Base-by-base conservation (phyloP, 2,888 invertebrate genomes). In the Melinaea marsaeus region DNA sequence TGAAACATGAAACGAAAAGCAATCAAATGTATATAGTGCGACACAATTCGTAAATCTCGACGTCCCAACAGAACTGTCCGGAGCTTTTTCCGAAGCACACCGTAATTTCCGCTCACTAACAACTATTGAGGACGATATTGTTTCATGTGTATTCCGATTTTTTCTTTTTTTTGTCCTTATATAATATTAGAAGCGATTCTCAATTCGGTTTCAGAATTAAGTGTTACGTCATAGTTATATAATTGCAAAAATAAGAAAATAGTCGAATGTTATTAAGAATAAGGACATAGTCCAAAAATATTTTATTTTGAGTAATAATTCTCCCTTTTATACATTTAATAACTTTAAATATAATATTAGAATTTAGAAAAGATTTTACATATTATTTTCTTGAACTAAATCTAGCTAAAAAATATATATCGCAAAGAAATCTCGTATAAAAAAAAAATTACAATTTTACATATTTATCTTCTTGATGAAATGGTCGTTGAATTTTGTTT, bases 21-120 rank as follows among this genome's bases (percentile, higher is more conserved):
- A 85, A 87, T 87, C 84, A 84, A 80, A 86, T 84, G 80, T 83
- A 84, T 83, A 84, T 81, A 75, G 76, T 79, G 77, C 75, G 79
- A 79, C 81, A 77, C 79, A 77, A 82, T 84, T 77, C 77, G 77
- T 78, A 79, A 79, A 81, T 79, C 74, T 77, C 75, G 74, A 80
- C 80, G 82, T 80, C 81, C 80, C 79, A 74, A 70, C 66, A 67
- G 71, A 75, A 76, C 72, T 74, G 79, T 80, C 74, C 72, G 73
- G 74, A 74, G 78, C 76, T 62, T 65, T 42, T 22, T 71, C 64
- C 62, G 66, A 60, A 63, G 63, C 62, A 57, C 67, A 63, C 74
- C 76, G 83, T 82, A 81, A 84, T 84, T 80, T 82, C 81, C 80
- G 78, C 75, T 72, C 74, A 74, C 81, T 78, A 80, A 83, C 80